These are phyloP conservation scores for Caenorhabditis sinica DNA, from an alignment of 2,888 invertebrate species.

Conservation along the genomic window DNA sequence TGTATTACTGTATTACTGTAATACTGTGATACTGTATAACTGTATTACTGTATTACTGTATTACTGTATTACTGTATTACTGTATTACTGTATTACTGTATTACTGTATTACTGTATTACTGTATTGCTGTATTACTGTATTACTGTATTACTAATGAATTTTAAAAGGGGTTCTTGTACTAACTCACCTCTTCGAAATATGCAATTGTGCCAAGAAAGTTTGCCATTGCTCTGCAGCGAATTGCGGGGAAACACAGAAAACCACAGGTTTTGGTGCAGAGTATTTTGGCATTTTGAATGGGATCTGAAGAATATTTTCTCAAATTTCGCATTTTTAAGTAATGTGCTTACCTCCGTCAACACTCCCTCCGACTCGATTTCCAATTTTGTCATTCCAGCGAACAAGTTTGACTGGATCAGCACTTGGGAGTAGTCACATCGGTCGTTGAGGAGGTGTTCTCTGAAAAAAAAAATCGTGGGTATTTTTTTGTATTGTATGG, in stretches of 20 bases:
- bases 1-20: no score
- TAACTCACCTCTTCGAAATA: constrained; percentile 57
- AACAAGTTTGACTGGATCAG: constrained; percentile 31
- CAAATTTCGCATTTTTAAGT: neutral
- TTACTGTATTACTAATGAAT: no score
- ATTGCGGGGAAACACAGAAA: constrained; percentile 64
- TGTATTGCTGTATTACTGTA: no score
- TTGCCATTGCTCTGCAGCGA: constrained; percentile 68
- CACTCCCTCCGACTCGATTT: constrained; percentile 35
- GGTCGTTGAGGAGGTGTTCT: constrained; percentile 29
- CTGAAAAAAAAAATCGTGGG: constrained; percentile 18
- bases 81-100: no score
- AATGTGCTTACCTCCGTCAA: constrained; percentile 9
- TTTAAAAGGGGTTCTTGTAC: neutral
- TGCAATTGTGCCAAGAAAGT: constrained; percentile 58
- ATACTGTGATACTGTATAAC: no score
- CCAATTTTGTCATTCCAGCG: constrained; percentile 32
- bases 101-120: no score
- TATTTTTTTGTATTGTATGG: neutral
- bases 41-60: no score
- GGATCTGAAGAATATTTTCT: neutral
- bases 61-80: no score
- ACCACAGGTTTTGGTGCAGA: constrained; percentile 48
- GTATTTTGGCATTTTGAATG: constrained; percentile 28
- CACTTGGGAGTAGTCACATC: constrained; percentile 37